Percentiles rank a stretch among this genome's conserved stretches.
Conservation (phyloP, 2,888 invertebrate species). For the Dynastes hyllus region DNA sequence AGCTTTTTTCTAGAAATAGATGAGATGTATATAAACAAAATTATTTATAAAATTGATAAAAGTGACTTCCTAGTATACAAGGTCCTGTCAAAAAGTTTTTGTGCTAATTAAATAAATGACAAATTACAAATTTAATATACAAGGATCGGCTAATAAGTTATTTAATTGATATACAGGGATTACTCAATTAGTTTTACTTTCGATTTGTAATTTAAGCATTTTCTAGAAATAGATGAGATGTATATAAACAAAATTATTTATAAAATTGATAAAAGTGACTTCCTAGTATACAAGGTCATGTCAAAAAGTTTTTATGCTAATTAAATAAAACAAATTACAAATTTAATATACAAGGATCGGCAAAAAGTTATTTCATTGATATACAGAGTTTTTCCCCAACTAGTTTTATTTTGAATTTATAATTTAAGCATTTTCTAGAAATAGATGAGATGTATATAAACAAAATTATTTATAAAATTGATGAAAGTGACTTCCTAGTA, state of each 20-base stretch:
- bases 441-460: too few relatives aligned
- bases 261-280: background rate
- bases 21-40: background rate
- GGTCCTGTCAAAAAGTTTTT: too few relatives aligned
- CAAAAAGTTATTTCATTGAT: background rate
- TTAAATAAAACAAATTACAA: background rate
- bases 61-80: background rate
- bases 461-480: slow-evolving; percentile 5
- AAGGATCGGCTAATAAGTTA: slow-evolving; percentile 8
- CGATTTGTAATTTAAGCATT: too few relatives aligned
- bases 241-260: background rate
- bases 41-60: slow-evolving; percentile 12
- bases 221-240: too few relatives aligned
- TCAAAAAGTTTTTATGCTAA: background rate
- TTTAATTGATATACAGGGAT: background rate
- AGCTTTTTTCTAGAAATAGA: too few relatives aligned
- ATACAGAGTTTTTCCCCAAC: too few relatives aligned
- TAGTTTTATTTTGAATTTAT: too few relatives aligned
- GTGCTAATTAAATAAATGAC: background rate
- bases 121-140: background rate
- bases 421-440: too few relatives aligned
- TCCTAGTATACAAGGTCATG: too few relatives aligned
- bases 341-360: background rate
- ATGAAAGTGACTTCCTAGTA: background rate
- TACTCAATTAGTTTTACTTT: background rate